Conservation (phyloP, 2,888 invertebrate genomes). For the Acholoe squamosa region DNA sequence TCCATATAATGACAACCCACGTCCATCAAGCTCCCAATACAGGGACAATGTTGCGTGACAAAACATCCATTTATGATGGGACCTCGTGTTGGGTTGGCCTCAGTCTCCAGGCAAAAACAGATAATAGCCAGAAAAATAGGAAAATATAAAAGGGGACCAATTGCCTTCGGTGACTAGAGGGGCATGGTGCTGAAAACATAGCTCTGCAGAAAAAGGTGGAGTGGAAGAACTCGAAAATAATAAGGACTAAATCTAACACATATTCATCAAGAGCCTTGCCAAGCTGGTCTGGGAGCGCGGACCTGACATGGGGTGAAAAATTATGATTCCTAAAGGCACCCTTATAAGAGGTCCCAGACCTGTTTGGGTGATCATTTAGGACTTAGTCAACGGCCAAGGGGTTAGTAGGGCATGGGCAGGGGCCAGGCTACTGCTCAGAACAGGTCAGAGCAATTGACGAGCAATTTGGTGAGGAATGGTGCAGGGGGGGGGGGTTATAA, state of each 20-base stretch:
- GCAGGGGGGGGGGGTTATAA: background rate
- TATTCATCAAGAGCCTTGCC: background rate
- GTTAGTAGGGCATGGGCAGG: constrained; percentile 1
- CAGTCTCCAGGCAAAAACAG: background rate
- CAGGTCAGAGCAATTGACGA: background rate
- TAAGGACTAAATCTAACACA: background rate
- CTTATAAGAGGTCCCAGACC: background rate
- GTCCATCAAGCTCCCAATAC: background rate
- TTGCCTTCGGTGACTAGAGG: no score
- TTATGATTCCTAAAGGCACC: background rate
- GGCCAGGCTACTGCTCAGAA: background rate
- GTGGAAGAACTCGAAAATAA: no score
- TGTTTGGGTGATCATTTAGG: background rate
- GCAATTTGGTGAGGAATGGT: background rate
- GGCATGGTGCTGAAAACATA: no score
- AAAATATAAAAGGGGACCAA: no score
- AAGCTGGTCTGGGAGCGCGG: background rate
- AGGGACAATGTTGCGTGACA: background rate
- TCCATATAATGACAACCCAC: no score
- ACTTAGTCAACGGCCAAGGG: background rate
- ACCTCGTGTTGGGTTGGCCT: background rate
- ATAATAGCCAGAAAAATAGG: background rate
- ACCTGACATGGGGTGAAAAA: background rate
- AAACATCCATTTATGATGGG: background rate
- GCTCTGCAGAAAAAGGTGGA: no score